Evolutionary conservation across 2,797 vertebrate species (phyloP).

Genomic region (Acanthiza pusilla): DNA sequence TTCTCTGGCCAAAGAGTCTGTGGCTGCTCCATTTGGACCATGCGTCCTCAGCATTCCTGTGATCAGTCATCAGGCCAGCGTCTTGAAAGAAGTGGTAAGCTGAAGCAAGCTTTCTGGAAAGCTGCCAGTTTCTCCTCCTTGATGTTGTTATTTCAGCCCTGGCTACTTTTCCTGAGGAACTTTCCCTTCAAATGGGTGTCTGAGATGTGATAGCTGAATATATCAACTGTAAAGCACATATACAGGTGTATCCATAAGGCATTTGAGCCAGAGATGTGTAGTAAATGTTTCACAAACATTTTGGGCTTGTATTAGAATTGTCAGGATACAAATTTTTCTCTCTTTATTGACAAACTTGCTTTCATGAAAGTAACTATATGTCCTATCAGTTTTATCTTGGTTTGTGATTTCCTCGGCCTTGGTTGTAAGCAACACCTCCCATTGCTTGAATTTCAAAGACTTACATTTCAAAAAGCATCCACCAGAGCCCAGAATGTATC

Average conservation of each 20-base stretch:
- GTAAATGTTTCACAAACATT: not conserved
- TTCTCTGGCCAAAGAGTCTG: not conserved
- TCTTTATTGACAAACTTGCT: not conserved
- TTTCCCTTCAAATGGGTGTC: not conserved
- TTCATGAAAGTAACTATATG: not conserved
- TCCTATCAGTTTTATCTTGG: not conserved
- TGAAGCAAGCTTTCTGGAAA: slow-evolving; percentile 6
- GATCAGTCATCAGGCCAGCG: not conserved
- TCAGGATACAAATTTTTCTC: not conserved
- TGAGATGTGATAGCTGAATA: not conserved
- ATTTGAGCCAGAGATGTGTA: not conserved
- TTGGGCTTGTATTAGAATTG: not conserved
- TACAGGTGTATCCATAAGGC: not conserved
- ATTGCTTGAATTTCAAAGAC: not conserved
- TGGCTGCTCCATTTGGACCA: not conserved
- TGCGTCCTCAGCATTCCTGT: not conserved
- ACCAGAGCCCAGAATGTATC: not conserved
- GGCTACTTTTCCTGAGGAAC: not conserved
- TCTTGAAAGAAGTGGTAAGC: slow-evolving; percentile 18
- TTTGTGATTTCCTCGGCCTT: not conserved
- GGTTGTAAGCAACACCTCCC: not conserved
- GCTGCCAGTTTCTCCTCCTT: slow-evolving; percentile 7
- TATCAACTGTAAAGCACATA: not conserved
- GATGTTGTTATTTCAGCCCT: not conserved
- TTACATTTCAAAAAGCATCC: not conserved